A percentile compares a stretch with the other conserved stretches of the same genome.
Evolutionary conservation across 2,113 vertebrate species (phyloP).

Genomic region (Oreochromis aureus): DNA sequence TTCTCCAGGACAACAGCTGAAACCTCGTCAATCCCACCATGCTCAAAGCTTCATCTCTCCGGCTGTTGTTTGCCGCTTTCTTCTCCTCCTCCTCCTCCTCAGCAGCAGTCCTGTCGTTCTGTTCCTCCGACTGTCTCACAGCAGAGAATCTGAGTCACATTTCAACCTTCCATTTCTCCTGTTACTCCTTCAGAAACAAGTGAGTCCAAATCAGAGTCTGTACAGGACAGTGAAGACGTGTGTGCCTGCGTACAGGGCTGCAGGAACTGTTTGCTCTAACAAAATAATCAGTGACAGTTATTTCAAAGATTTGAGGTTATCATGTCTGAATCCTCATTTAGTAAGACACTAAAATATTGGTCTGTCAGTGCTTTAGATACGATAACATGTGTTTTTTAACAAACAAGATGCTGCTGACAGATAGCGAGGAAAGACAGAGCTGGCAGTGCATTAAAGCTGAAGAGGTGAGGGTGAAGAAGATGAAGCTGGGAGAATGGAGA

Average conservation of each 20-base stretch:
- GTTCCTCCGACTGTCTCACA: constrained; percentile 11
- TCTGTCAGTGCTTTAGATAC: accelerated
- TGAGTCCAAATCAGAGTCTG: background rate
- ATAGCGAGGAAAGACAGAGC: background rate
- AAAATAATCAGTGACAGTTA: background rate
- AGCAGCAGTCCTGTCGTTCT: background rate
- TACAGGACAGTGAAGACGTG: background rate
- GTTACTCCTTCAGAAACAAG: background rate
- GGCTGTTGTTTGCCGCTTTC: background rate
- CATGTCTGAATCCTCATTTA: background rate
- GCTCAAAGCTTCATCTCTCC: background rate
- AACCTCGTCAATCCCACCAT: background rate
- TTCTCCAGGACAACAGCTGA: background rate
- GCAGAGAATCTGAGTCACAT: background rate
- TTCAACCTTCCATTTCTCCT: background rate
- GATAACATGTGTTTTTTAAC: background rate
- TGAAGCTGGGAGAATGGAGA: background rate
- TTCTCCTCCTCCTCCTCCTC: background rate
- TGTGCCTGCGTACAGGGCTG: background rate
- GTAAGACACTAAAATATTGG: background rate
- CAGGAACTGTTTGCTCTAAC: background rate
- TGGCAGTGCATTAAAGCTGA: accelerated
- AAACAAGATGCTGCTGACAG: background rate
- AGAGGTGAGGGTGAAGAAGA: background rate
- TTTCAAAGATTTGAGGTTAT: background rate